phyloP scores from a whole-genome alignment of 53 echinoderm and acorn worm genomes.

The Echinometra lucunter region DNA sequence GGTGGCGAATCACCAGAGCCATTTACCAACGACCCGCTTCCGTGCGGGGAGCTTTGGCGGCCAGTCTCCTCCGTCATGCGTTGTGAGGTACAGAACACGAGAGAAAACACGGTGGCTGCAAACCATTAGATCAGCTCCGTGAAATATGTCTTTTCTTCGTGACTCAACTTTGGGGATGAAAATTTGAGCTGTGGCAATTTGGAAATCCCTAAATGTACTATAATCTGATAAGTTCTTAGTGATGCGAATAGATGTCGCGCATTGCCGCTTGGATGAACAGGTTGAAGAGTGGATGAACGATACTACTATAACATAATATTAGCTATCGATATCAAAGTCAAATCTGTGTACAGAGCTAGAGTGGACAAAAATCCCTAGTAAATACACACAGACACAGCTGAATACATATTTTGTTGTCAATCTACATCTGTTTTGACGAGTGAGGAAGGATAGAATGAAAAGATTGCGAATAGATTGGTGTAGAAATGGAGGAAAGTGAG shows the following conservation, averaged over 20 bases:
- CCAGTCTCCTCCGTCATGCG: conserved; percentile 62
- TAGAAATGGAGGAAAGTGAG: neutral
- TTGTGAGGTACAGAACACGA: neutral
- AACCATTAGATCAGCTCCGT: neutral
- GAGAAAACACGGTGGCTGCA: neutral
- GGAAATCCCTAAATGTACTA: neutral
- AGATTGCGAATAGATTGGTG: neutral
- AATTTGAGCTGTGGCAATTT: neutral
- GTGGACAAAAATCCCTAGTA: neutral
- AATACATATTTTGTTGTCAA: neutral
- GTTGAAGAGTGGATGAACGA: neutral
- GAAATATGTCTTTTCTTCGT: neutral
- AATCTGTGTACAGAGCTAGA: neutral
- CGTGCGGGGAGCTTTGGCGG: conserved; percentile 61
- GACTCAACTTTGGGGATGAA: neutral
- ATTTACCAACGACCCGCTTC: conserved; percentile 61
- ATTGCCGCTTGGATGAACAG: neutral
- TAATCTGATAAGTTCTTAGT: neutral
- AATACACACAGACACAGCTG: neutral
- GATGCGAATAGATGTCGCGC: neutral
- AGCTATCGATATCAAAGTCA: conserved; percentile 13
- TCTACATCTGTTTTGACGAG: neutral
- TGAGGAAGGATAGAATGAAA: neutral
- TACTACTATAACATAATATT: neutral
- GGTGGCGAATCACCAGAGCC: conserved; percentile 39